These are phyloP conservation scores for Solen grandis DNA, from an alignment of 1,140 invertebrate species.

Conservation along the genomic window DNA sequence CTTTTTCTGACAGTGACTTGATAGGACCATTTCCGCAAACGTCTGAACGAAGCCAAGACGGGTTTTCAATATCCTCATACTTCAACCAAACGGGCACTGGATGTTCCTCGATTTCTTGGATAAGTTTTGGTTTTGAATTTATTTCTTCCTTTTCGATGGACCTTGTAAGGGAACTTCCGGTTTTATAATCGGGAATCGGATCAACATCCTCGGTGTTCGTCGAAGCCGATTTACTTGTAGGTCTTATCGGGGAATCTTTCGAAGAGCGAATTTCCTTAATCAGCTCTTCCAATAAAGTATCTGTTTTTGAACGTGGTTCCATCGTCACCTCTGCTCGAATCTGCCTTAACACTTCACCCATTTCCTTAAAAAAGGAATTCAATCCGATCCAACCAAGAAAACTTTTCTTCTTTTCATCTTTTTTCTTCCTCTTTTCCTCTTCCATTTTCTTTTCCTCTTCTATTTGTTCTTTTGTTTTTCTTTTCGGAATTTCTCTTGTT, in stretches of 20 bases:
- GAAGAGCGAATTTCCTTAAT: conserved; percentile 61
- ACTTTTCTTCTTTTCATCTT: conserved; percentile 76
- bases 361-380: conserved; percentile 60
- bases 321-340: conserved; percentile 37
- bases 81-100: conserved; percentile 43
- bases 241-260: conserved; percentile 6
- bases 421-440: conserved; percentile 55
- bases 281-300: conserved; percentile 65
- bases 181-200: neutral
- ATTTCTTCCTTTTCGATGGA: neutral
- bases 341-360: conserved; percentile 64
- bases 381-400: conserved; percentile 67
- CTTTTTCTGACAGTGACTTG: conserved; percentile 78
- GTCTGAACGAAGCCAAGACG: conserved; percentile 61
- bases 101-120: conserved; percentile 24
- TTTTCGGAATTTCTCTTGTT: conserved; percentile 86
- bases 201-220: conserved; percentile 31
- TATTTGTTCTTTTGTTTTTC: conserved; percentile 66
- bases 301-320: conserved; percentile 59
- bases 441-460: conserved; percentile 49
- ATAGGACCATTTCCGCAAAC: conserved; percentile 90
- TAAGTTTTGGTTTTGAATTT: neutral
- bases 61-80: conserved; percentile 62
- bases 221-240: neutral
- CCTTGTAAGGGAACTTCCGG: neutral